Percentiles rank a stretch among this genome's conserved stretches.
Evolutionary conservation across 2,113 vertebrate species (phyloP).

Genomic region (Montifringilla adamsi): DNA sequence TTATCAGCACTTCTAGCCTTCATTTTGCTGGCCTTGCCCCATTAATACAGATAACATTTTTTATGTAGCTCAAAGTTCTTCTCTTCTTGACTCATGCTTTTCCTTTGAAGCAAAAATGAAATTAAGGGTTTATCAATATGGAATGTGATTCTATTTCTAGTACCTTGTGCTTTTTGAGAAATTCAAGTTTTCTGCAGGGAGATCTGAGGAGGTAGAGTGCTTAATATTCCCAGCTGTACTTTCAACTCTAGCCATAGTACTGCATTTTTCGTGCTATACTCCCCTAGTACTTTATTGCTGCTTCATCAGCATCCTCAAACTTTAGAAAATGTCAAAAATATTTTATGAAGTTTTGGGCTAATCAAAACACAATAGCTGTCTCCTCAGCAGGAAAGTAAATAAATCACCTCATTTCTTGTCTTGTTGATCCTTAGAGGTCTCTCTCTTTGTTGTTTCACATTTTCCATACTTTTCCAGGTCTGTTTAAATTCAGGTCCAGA

Average conservation of each 20-base stretch:
- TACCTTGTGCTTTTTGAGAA: not conserved
- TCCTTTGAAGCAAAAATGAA: constrained; percentile 24
- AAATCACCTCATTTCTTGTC: not conserved
- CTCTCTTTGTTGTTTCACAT: not conserved
- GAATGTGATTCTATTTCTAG: not conserved
- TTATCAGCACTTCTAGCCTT: constrained; percentile 25
- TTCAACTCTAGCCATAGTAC: not conserved
- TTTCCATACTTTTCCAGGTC: not conserved
- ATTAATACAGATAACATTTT: constrained; percentile 36
- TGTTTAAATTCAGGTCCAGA: not conserved
- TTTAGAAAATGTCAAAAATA: constrained; percentile 11
- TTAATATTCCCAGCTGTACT: not conserved
- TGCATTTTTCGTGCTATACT: not conserved
- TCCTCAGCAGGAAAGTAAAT: not conserved
- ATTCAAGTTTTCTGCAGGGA: not conserved
- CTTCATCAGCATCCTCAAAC: not conserved
- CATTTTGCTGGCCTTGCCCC: constrained; percentile 14
- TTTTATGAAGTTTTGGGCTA: not conserved
- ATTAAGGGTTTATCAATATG: constrained; percentile 4
- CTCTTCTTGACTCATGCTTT: constrained; percentile 33
- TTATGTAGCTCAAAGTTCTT: constrained; percentile 17
- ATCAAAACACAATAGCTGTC: not conserved
- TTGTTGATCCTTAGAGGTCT: not conserved
- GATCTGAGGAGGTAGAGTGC: not conserved
- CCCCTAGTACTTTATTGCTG: not conserved